Conservation (phyloP, 2,797 vertebrate genomes). For the Chlorospingus flavigularis region DNA sequence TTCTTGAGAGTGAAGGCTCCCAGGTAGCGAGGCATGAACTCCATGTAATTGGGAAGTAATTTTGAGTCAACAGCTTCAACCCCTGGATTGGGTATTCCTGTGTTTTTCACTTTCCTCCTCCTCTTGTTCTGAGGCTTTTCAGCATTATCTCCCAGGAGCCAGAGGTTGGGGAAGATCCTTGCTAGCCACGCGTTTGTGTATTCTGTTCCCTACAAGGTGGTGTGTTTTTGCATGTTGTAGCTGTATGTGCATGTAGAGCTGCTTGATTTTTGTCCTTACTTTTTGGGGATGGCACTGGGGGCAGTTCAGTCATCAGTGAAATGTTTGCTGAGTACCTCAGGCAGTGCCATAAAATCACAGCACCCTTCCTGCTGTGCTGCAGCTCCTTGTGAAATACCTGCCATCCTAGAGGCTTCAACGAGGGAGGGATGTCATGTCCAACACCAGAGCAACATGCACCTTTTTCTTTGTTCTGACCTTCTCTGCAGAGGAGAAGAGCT, state of each 20-base stretch:
- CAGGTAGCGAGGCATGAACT: not conserved
- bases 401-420: conserved; percentile 32
- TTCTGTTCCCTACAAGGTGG: conserved; percentile 22
- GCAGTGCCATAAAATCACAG: not conserved
- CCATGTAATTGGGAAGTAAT: not conserved
- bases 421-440: not conserved
- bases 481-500: conserved; percentile 16
- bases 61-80: not conserved
- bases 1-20: not conserved
- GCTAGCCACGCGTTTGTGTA: conserved; percentile 32
- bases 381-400: conserved; percentile 38
- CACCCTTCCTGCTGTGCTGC: conserved; percentile 46
- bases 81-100: not conserved
- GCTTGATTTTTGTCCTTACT: conserved; percentile 19
- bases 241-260: conserved; percentile 67
- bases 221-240: conserved; percentile 64
- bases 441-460: not conserved
- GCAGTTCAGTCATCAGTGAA: not conserved
- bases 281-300: conserved; percentile 29
- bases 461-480: conserved; percentile 35
- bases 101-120: conserved; percentile 1
- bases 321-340: conserved; percentile 9
- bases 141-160: not conserved
- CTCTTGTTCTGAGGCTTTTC: conserved; percentile 17
- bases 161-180: not conserved